Evolutionary conservation across 1,140 invertebrate genomes (phyloP), one percentile per base, ranked within the genome.

Genomic region (Idris sp.): DNA sequence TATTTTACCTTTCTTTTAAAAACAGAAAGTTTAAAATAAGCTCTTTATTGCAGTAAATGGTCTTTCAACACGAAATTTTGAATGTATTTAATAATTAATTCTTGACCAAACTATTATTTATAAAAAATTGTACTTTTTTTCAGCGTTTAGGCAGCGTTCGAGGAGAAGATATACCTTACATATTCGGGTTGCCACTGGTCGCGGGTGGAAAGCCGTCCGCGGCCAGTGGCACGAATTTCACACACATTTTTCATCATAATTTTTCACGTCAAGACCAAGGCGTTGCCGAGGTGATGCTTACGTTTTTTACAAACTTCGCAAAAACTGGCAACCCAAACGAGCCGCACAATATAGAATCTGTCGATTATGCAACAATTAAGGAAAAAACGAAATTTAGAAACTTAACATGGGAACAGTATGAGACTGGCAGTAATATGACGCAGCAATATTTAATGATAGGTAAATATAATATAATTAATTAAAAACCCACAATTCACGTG

Each of bases 171-270:
- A 86, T 97, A 26, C 89, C 93, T 0, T 97, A 97, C 84, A 90
- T 97, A 44, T 92, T 97, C 71, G 96, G 96, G 0, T 90, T 95
- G 30, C 96, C 96, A 0, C 83, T 97, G 36, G 92, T 96, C 15
- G 91, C 91, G 1, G 93, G 89, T 14, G 84, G 88, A 53, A 88
- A 90, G 7, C 88, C 88, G 65, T 64, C 64, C 14, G 14, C 56
- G 49, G 13, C 49, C 43, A 51, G 58, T 53, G 58, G 44, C 16
- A 22, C 16, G 15, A 68, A 74, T 51, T 68, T 74, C 40, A 58
- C 72, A 8, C 62, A 68, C 19, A 59, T 77, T 58, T 90, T 91
- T 49, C 89, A 91, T 0, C 89, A 91, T 26, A 95, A 94, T 85
- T 97, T 93, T 87, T 92, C 91, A 13, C 85, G 91, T 8, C 90